phyloP scores from a whole-genome alignment of 2,797 vertebrate genomes.

The Sparus aurata region DNA sequence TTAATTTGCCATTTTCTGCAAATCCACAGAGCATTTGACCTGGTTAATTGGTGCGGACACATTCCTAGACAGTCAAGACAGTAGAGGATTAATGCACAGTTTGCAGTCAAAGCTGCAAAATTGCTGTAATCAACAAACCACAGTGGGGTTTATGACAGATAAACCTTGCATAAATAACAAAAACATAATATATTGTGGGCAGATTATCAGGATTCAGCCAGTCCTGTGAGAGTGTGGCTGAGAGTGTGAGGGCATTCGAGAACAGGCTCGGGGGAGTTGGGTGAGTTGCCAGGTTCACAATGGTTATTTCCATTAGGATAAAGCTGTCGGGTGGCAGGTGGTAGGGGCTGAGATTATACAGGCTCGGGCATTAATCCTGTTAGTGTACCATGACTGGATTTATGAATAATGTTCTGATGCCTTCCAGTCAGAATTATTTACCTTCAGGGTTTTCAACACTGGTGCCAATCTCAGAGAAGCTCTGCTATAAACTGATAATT shows the following conservation, averaged over 20 bases:
- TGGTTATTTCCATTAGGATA: slow-evolving; percentile 49
- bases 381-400: slow-evolving; percentile 57
- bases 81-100: slow-evolving; percentile 5
- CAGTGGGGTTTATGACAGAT: slow-evolving; percentile 3
- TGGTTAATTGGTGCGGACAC: slow-evolving; percentile 44
- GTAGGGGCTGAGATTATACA: slow-evolving; percentile 46
- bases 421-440: slow-evolving; percentile 47
- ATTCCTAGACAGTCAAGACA: slow-evolving; percentile 41
- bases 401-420: slow-evolving; percentile 57
- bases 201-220: slow-evolving; percentile 32
- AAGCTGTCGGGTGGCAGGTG: slow-evolving; percentile 62
- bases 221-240: neutral
- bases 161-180: slow-evolving; percentile 25
- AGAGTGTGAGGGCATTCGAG: slow-evolving; percentile 30
- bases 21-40: slow-evolving; percentile 56
- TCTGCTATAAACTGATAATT: slow-evolving; percentile 5
- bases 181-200: slow-evolving; percentile 5
- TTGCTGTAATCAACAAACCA: slow-evolving; percentile 16
- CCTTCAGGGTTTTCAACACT: slow-evolving; percentile 29
- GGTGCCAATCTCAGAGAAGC: slow-evolving; percentile 13
- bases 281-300: slow-evolving; percentile 53
- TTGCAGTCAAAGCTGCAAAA: neutral
- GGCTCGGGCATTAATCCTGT: slow-evolving; percentile 69
- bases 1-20: slow-evolving; percentile 62
- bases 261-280: slow-evolving; percentile 31